Evolutionary conservation across 2,888 invertebrate genomes (phyloP).

Genomic region (Hyposoter didymator): DNA sequence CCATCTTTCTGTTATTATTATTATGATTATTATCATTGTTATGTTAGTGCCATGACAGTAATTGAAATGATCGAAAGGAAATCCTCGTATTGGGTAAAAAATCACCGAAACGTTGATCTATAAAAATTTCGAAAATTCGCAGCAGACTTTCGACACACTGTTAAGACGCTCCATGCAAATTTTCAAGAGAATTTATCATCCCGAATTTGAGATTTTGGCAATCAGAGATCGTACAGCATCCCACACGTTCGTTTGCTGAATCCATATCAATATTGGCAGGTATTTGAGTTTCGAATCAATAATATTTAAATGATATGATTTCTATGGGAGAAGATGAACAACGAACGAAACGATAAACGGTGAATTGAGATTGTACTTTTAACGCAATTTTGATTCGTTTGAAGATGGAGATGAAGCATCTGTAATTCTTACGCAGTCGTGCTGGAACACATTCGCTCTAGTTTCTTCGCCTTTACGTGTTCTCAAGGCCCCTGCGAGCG

Average conservation of each 20-base stretch:
- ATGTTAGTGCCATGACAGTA: background rate
- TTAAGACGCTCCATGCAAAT: too few relatives aligned
- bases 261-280: background rate
- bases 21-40: background rate
- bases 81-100: background rate
- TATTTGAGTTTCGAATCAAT: background rate
- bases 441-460: slow-evolving; percentile 23
- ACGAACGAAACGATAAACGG: background rate
- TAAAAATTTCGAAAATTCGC: too few relatives aligned
- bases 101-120: too few relatives aligned
- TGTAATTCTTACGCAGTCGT: slow-evolving; percentile 21
- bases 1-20: background rate
- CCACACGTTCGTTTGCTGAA: background rate
- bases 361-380: background rate
- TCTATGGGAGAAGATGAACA: background rate
- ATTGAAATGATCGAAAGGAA: background rate
- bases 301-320: background rate
- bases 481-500: background rate
- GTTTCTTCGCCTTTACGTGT: slow-evolving; percentile 9
- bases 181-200: too few relatives aligned
- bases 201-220: too few relatives aligned
- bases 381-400: background rate
- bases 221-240: too few relatives aligned
- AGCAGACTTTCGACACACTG: too few relatives aligned
- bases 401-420: slow-evolving; percentile 7